A percentile compares a stretch with the other conserved stretches of the same genome.
phyloP scores from a whole-genome alignment of 2,113 vertebrate genomes.

The Elephantulus edwardii region DNA sequence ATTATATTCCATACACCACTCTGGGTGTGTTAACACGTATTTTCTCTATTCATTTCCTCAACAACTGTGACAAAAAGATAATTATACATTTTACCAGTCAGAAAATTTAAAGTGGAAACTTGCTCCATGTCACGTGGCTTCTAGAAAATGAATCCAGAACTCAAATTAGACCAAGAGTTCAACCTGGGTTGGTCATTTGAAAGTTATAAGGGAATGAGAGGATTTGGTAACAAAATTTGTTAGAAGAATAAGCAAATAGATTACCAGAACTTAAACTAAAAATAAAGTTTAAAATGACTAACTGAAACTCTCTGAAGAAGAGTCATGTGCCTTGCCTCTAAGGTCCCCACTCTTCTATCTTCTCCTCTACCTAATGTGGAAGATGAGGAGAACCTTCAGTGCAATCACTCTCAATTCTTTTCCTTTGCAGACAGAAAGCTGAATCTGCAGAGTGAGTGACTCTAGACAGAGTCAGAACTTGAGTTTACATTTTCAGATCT shows the following conservation, averaged over 20 bases:
- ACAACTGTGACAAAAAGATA: not conserved
- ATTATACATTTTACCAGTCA: not conserved
- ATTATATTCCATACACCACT: too few relatives aligned
- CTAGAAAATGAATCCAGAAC: not conserved
- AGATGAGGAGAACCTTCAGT: not conserved
- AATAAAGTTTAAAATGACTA: not conserved
- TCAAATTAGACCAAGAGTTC: not conserved
- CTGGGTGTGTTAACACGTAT: fast-evolving
- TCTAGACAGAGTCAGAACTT: not conserved
- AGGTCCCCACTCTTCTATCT: not conserved
- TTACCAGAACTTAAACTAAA: not conserved
- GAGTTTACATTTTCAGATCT: not conserved
- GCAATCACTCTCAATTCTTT: not conserved
- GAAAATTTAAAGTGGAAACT: not conserved
- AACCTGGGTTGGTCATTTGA: not conserved
- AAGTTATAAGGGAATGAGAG: not conserved
- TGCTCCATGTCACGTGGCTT: not conserved
- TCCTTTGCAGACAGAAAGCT: not conserved
- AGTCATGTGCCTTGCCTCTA: not conserved
- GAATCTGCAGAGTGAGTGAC: not conserved
- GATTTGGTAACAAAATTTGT: not conserved
- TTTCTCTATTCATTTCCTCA: not conserved
- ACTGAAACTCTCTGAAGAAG: not conserved
- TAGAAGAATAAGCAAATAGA: not conserved
- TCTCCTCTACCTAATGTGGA: not conserved